Evolutionary conservation across 2,888 invertebrate genomes (phyloP).

Genomic region (Invenusta paracnida): DNA sequence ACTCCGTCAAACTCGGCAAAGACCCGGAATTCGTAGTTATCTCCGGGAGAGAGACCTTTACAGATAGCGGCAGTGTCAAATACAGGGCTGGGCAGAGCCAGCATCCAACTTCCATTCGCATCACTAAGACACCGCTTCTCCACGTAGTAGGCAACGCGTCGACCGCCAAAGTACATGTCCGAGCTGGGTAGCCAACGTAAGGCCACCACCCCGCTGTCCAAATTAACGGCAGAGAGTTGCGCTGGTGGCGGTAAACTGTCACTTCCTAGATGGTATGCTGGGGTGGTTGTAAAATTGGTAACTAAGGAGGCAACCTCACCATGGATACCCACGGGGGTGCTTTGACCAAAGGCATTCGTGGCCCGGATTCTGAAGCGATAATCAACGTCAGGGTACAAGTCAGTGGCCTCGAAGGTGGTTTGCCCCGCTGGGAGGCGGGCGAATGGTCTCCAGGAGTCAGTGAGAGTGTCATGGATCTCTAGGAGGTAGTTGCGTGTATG

Average conservation of each 20-base stretch:
- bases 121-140: background rate
- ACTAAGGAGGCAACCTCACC: conserved; percentile 66
- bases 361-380: conserved; percentile 54
- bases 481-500: background rate
- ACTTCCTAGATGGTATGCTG: background rate
- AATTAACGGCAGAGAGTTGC: background rate
- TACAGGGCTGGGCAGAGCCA: background rate
- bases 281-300: background rate
- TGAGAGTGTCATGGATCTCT: background rate
- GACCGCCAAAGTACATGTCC: background rate
- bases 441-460: conserved; percentile 10
- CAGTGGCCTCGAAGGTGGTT: conserved; percentile 27
- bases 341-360: conserved; percentile 83
- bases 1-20: background rate
- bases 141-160: background rate
- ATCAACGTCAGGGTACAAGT: background rate
- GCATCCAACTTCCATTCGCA: background rate
- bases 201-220: background rate
- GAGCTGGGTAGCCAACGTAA: background rate
- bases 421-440: background rate
- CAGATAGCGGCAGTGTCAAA: background rate
- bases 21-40: background rate
- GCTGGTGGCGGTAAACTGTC: background rate
- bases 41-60: background rate
- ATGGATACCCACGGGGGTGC: conserved; percentile 70